These are phyloP conservation scores for Proteles cristata DNA, from an alignment of 2,113 vertebrate species.

Conservation along the genomic window DNA sequence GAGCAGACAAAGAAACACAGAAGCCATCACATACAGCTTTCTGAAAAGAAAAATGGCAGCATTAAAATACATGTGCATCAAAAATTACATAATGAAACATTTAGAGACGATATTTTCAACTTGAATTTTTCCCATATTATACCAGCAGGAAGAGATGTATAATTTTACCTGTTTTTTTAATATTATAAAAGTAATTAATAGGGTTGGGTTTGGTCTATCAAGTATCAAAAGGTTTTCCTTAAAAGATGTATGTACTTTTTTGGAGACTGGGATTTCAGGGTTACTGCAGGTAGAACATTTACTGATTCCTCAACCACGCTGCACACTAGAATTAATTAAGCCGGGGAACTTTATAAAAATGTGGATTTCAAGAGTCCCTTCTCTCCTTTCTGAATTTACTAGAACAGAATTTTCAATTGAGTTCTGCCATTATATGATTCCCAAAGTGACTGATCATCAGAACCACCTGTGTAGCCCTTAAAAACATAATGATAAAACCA, in stretches of 20 bases:
- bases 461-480: neutral
- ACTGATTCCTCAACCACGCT: neutral
- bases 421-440: neutral
- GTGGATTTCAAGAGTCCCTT: neutral
- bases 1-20: constrained; percentile 94
- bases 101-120: neutral
- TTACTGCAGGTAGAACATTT: neutral
- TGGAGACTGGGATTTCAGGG: neutral
- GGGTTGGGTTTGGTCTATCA: neutral
- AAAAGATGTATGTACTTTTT: neutral
- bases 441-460: neutral
- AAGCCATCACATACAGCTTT: constrained; percentile 97
- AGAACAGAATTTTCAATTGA: neutral
- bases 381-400: neutral
- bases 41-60: constrained; percentile 81
- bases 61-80: neutral
- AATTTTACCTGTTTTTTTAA: constrained; percentile 11
- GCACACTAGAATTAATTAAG: neutral
- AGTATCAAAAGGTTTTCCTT: neutral
- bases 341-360: neutral
- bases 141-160: neutral
- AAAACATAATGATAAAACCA: neutral
- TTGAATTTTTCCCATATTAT: neutral
- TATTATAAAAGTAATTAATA: neutral
- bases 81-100: constrained; percentile 13